Evolutionary conservation across 2,888 invertebrate genomes (phyloP).

Genomic region (Tenthredo mesomela): DNA sequence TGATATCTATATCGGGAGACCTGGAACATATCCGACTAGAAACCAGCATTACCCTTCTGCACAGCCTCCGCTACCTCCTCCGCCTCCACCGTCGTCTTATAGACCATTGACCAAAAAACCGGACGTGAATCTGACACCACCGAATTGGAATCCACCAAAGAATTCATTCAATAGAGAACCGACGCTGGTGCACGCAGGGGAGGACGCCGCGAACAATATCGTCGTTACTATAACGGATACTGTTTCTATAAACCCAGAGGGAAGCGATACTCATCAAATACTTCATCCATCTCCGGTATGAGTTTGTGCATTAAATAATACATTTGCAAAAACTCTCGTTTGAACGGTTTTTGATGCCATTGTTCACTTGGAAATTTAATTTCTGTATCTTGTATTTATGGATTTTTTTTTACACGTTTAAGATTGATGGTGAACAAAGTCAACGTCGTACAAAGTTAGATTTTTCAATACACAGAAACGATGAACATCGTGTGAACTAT

Average conservation of each 20-base stretch:
- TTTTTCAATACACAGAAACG: not conserved
- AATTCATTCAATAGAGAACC: constrained; percentile 30
- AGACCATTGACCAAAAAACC: constrained; percentile 35
- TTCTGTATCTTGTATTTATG: not conserved
- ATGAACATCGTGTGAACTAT: not conserved
- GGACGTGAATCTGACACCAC: constrained; percentile 47
- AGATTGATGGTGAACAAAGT: not conserved
- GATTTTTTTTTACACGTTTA: not conserved
- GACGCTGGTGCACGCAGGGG: not conserved
- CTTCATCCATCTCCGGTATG: constrained; percentile 33
- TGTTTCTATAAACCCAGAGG: not conserved
- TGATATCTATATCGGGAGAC: constrained; percentile 64
- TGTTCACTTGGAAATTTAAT: not conserved
- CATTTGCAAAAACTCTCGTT: not conserved
- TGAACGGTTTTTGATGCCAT: not conserved
- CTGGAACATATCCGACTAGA: constrained; percentile 57
- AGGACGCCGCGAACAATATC: constrained; percentile 7
- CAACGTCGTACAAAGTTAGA: not conserved
- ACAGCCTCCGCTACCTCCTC: constrained; percentile 44
- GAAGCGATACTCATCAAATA: not conserved
- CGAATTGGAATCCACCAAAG: constrained; percentile 56
- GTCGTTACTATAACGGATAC: constrained; percentile 10
- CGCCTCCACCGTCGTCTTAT: constrained; percentile 56
- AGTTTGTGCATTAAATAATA: not conserved
- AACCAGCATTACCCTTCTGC: constrained; percentile 59